Percentiles rank a stretch among this genome's conserved stretches.
These are phyloP conservation scores for Neostethus bicornis DNA, from an alignment of 2,797 vertebrate species.

Conservation along the genomic window DNA sequence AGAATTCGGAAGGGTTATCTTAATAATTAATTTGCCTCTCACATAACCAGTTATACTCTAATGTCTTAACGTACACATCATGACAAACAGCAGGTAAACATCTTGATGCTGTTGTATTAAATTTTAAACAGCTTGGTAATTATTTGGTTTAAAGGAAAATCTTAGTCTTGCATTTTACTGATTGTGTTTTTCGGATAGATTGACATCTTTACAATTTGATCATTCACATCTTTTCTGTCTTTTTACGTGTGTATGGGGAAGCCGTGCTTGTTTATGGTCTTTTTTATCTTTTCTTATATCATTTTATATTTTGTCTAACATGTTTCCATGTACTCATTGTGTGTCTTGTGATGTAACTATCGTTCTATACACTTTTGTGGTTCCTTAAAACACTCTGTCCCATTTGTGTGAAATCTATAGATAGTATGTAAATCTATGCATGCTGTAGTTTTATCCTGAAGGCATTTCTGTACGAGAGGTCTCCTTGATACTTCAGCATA, in stretches of 20 bases:
- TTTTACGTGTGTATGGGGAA: neutral
- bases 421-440: too few relatives aligned
- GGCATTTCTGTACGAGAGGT: too few relatives aligned
- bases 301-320: neutral
- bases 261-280: neutral
- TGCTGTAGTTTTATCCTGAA: too few relatives aligned
- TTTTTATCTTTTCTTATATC: neutral
- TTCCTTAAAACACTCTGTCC: too few relatives aligned
- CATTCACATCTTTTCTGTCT: neutral
- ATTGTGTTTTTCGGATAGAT: too few relatives aligned
- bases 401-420: neutral
- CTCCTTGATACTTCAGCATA: constrained; percentile 1
- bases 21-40: neutral
- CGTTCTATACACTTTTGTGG: neutral
- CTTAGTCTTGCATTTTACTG: too few relatives aligned
- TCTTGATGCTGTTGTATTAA: too few relatives aligned
- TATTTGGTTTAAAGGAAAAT: too few relatives aligned
- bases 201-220: too few relatives aligned
- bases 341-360: neutral
- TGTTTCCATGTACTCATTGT: neutral
- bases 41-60: constrained; percentile 5
- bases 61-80: neutral
- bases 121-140: too few relatives aligned
- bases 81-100: neutral
- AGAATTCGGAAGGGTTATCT: too few relatives aligned